Evolutionary conservation across 2,797 vertebrate genomes (phyloP).

Genomic region (Garrulus glandarius): DNA sequence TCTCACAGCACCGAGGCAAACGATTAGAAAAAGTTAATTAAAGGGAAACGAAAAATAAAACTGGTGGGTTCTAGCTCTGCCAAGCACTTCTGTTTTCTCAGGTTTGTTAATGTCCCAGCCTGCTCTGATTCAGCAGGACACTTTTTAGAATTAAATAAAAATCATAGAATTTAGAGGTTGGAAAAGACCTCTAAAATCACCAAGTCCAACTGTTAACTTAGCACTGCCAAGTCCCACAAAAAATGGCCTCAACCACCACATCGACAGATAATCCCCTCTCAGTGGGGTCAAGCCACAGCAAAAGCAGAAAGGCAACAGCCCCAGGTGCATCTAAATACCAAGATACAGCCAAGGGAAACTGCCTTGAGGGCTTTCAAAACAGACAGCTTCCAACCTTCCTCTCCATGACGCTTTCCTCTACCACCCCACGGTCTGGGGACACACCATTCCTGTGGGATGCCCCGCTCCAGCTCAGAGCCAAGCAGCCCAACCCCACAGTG

Average conservation of each 20-base stretch:
- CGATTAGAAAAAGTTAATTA: neutral
- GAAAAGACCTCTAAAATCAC: neutral
- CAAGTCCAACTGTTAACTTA: neutral
- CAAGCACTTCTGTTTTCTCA: neutral
- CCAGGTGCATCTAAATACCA: neutral
- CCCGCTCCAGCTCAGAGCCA: neutral
- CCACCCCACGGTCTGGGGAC: rapidly evolving
- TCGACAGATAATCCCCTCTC: neutral
- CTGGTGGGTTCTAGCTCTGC: neutral
- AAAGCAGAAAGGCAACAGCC: neutral
- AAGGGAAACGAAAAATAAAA: neutral
- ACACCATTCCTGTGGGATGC: rapidly evolving
- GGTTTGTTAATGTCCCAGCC: neutral
- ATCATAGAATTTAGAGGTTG: neutral
- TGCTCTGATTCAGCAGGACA: neutral
- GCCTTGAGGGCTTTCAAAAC: neutral
- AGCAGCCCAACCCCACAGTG: neutral
- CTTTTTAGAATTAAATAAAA: neutral
- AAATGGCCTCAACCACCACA: neutral
- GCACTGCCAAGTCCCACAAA: neutral
- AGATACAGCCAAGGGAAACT: neutral
- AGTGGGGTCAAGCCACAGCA: neutral
- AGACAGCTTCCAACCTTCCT: neutral
- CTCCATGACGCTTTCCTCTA: too few species aligned
- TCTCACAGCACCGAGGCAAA: neutral